Evolutionary conservation across 1,140 invertebrate genomes (phyloP).

Genomic region (Neodiprion pinetum): DNA sequence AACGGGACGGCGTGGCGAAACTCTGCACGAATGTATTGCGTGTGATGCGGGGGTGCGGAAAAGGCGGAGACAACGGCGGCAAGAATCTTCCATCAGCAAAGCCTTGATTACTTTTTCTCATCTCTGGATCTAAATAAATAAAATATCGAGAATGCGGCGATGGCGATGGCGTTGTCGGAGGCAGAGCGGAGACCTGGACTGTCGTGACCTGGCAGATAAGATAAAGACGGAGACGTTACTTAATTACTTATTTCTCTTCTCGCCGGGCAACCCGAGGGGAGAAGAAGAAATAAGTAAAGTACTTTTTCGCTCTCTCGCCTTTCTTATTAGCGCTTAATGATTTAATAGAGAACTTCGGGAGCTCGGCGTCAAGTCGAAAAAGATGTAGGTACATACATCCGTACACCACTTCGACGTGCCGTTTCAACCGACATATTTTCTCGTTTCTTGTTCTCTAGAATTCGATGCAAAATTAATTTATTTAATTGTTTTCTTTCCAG

Average conservation of each 20-base stretch:
- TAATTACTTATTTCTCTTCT: constrained; percentile 51
- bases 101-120: constrained; percentile 63
- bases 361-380: neutral
- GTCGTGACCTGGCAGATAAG: constrained; percentile 50
- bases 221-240: constrained; percentile 57
- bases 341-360: neutral
- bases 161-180: neutral
- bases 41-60: too few relatives aligned
- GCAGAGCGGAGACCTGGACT: constrained; percentile 28
- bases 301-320: constrained; percentile 4
- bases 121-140: constrained; percentile 62
- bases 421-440: too few relatives aligned
- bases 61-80: too few relatives aligned
- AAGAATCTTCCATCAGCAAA: constrained; percentile 56
- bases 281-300: constrained; percentile 3
- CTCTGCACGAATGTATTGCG: too few relatives aligned
- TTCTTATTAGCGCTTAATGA: constrained; percentile 1
- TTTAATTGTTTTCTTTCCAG: too few relatives aligned
- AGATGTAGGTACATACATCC: too few relatives aligned
- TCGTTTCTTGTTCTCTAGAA: too few relatives aligned
- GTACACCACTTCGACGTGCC: too few relatives aligned
- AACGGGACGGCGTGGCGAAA: too few relatives aligned
- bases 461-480: too few relatives aligned
- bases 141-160: constrained; percentile 51
- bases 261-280: neutral